These are phyloP conservation scores for Agrochola litura DNA, from an alignment of 2,888 invertebrate genomes.

Conservation along the genomic window DNA sequence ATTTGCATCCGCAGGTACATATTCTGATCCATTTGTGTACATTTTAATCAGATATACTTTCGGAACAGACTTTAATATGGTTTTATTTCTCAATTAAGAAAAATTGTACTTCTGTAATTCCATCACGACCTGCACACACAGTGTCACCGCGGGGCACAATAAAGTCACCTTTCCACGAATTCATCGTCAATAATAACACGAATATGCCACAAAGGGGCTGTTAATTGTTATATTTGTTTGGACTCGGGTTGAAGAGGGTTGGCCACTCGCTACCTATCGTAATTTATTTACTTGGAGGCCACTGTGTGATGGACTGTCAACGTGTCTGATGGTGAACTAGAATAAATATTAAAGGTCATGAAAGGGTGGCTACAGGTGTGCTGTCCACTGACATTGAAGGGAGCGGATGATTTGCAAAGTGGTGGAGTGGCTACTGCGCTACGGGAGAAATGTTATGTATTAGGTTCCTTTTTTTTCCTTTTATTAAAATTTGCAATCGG, in stretches of 20 bases:
- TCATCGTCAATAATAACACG: conserved; percentile 83
- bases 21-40: too few relatives aligned
- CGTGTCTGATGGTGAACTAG: conserved; percentile 50
- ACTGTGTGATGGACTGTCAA: conserved; percentile 64
- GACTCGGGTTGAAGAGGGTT: conserved; percentile 81
- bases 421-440: background rate
- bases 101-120: conserved; percentile 21
- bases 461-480: too few relatives aligned
- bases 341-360: conserved; percentile 42
- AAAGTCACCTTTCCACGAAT: conserved; percentile 72
- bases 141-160: conserved; percentile 37
- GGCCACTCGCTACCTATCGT: conserved; percentile 70
- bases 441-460: too few relatives aligned
- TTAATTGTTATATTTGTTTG: conserved; percentile 88
- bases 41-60: too few relatives aligned
- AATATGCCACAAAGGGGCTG: conserved; percentile 79
- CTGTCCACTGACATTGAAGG: background rate
- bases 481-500: too few relatives aligned
- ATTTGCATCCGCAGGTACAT: too few relatives aligned
- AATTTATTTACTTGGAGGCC: conserved; percentile 81
- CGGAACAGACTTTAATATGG: background rate
- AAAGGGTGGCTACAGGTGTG: conserved; percentile 7
- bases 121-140: conserved; percentile 15
- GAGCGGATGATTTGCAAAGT: background rate
- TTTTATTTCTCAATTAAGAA: background rate